Evolutionary conservation across 2,113 vertebrate species (phyloP), one percentile per base, ranked within the genome.

Genomic region (Morone chrysops): DNA sequence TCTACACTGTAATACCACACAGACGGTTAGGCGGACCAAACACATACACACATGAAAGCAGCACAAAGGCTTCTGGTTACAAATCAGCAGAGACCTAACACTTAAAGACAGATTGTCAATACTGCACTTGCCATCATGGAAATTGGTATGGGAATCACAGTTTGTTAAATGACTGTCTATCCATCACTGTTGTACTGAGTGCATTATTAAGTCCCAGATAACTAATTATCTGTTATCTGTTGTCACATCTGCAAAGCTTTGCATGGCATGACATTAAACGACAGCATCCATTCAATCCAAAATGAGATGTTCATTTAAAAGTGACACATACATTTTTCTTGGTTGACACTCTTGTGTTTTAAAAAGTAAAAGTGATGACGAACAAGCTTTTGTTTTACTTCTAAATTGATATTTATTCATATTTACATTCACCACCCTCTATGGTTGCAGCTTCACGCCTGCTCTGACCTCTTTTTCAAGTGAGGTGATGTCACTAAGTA

Each of bases 101-200:
- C 82, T 87, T 89, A 86, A 89, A 90, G 87, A 92, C 92, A 93
- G 89, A 84, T 91, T 85, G 88, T 90, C 89, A 90, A 92, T 92
- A 89, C 72, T 57, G 76, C 76, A 71, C 75, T 87, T 83, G 80
- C 73, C 89, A 70, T 77, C 66, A 69, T 90, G 88, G 80, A 87
- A 87, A 89, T 87, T 75, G 75, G 81, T 84, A 53, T 5, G 75
- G 75, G 78, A 87, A 71, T 89, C 86, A 73, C 75, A 86, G 87
- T 90, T 82, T 77, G 84, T 89, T 86, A 90, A 80, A 66, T 79
- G 76, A 17, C 82, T 69, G 71, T 75, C 85, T 66, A 79, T 85
- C 73, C 82, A 85, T 92, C 83, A 78, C 70, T 72, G 78, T 5
- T 62, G 78, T 48, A 73, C 69, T 79, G 69, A 76, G 82, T 78